Base-by-base conservation (phyloP, 2,888 invertebrate genomes). In the Lithophane ornitopus region DNA sequence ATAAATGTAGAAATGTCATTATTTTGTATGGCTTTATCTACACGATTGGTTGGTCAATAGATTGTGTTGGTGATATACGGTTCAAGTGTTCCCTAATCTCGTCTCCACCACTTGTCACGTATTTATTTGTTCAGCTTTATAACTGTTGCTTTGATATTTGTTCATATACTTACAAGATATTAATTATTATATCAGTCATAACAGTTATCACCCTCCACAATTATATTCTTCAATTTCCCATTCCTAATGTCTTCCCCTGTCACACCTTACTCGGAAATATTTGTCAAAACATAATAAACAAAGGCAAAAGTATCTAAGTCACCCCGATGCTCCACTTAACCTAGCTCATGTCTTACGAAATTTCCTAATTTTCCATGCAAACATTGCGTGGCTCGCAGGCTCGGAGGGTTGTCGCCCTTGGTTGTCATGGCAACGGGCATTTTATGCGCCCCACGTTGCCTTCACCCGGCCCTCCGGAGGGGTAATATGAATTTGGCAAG, bases 371-470 rank as follows among this genome's bases (percentile, higher is more conserved):
- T 89, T 88, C 88, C 85, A 72, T 85, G 73, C 85, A 88, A 89
- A 88, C 87, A 87, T 82, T 86, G 86, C 86, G 85, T 87, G 88
- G 83, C 80, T 86, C 78, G 67, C 78, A 71, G 77, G 80, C 80
- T 59, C 19, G 90, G 93, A 93, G 94, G 95, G 95, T 94, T 94
- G 94, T 92, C 93, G 94, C 94, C 94, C 94, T 93, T 94, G 92
- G 95, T 95, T 90, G 89, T 92, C 92, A 94, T 94, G 90, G 93
- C 85, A 85, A 95, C 94, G 91, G 91, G 91, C 89, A 91, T 94
- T 95, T 95, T 94, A 94, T 95, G 93, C 92, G 91, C 91, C 93
- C 91, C 94, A 92, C 92, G 93, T 93, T 90, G 90, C 84, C 85
- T 87, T 79, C 82, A 86, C 86, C 84, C 87, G 83, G 87, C 86